phyloP scores from a whole-genome alignment of 2,113 vertebrate species.

The Pollachius pollachius region DNA sequence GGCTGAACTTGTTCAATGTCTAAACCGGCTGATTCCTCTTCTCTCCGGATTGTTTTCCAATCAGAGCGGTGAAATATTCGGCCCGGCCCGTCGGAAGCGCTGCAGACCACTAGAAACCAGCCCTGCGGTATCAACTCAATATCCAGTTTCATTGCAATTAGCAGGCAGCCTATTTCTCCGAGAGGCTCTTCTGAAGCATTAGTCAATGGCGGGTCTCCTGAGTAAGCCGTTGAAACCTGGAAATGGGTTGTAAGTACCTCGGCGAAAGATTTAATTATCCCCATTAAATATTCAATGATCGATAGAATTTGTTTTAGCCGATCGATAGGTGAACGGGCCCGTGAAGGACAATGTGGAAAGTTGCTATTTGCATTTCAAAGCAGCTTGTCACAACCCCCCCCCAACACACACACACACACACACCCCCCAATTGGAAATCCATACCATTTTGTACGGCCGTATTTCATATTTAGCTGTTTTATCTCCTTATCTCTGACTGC shows the following conservation, averaged over 20 bases:
- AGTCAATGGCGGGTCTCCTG: constrained; percentile 60
- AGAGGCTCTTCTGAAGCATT: constrained; percentile 23
- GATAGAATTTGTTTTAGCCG: constrained; percentile 77
- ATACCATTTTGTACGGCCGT: constrained; percentile 80
- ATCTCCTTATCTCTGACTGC: constrained; percentile 75
- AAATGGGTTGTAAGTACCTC: constrained; percentile 73
- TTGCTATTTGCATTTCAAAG: constrained; percentile 84
- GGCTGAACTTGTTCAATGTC: too few relatives aligned
- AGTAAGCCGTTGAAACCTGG: constrained; percentile 59
- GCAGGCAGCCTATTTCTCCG: constrained; percentile 25
- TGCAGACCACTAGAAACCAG: too few relatives aligned
- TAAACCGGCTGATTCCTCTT: too few relatives aligned
- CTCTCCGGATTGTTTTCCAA: too few relatives aligned
- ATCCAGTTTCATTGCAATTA: constrained; percentile 48
- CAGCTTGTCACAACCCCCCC: constrained; percentile 65
- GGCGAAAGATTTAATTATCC: constrained; percentile 75
- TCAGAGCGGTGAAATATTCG: too few relatives aligned
- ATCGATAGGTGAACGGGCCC: constrained; percentile 75
- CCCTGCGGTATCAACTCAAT: constrained; percentile 9
- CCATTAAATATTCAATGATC: constrained; percentile 84
- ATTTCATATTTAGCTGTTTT: constrained; percentile 80
- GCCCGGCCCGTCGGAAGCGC: too few relatives aligned
- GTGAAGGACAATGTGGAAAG: constrained; percentile 80
- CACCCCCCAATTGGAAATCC: constrained; percentile 72
- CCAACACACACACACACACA: constrained; percentile 44